phyloP scores from a whole-genome alignment of 2,888 invertebrate species.

The Chrysotoxum bicinctum region DNA sequence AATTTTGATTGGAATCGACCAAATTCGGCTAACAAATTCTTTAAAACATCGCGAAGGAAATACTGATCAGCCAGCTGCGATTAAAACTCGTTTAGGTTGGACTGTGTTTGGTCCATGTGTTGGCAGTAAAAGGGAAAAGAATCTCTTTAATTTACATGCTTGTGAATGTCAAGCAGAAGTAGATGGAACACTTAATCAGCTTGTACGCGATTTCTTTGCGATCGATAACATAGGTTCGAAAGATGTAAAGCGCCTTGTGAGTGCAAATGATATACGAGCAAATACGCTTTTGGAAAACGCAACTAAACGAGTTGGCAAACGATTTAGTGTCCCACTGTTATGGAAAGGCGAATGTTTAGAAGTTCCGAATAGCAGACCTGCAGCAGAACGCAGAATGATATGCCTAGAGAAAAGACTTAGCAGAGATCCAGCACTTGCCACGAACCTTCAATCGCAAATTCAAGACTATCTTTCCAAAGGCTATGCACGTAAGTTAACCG shows the following conservation, averaged over 20 bases:
- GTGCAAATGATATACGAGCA: background rate
- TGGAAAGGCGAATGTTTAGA: background rate
- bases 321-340: conserved; percentile 3
- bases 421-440: conserved; percentile 29
- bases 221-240: background rate
- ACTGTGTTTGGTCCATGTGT: background rate
- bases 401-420: conserved; percentile 22
- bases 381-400: background rate
- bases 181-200: background rate
- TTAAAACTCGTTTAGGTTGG: background rate
- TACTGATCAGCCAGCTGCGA: background rate
- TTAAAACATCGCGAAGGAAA: background rate
- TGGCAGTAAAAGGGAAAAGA: background rate
- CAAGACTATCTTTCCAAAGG: conserved; percentile 56
- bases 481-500: conserved; percentile 62
- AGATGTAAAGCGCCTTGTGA: background rate
- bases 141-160: background rate
- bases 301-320: background rate
- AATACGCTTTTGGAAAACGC: background rate
- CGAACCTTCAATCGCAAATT: conserved; percentile 41
- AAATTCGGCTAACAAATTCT: background rate
- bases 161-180: background rate
- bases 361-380: conserved; percentile 6
- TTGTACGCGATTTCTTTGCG: background rate
- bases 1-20: background rate